phyloP scores from a whole-genome alignment of 2,888 invertebrate species.

The Latrodectus elegans region DNA sequence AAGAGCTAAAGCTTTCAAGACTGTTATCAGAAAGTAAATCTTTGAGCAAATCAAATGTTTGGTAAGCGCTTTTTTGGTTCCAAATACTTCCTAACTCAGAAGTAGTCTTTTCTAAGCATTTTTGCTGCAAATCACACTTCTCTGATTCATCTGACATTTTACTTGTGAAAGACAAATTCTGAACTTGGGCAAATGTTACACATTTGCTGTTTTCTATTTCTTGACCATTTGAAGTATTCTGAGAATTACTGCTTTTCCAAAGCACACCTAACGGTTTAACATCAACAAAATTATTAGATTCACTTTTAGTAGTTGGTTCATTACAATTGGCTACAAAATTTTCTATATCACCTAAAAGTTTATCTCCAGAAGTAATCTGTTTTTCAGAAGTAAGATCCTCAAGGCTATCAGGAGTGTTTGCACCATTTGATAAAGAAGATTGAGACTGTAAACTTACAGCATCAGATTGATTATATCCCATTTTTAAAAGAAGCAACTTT shows the following conservation, averaged over 20 bases:
- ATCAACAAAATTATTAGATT: conserved; percentile 21
- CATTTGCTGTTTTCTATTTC: conserved; percentile 16
- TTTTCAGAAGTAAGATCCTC: conserved; percentile 51
- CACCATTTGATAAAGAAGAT: conserved; percentile 46
- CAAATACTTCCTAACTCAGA: conserved; percentile 57
- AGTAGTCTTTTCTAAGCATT: conserved; percentile 50
- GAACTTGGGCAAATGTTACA: conserved; percentile 14
- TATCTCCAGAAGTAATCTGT: neutral
- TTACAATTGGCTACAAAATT: neutral
- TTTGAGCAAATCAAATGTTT: conserved; percentile 62
- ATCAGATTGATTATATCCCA: conserved; percentile 3
- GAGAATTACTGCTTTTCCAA: conserved; percentile 36
- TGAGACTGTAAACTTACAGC: neutral
- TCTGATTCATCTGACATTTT: conserved; percentile 24
- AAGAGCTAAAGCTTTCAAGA: conserved; percentile 59
- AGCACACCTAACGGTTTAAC: conserved; percentile 59
- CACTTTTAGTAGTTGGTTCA: neutral
- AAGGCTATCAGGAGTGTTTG: conserved; percentile 66
- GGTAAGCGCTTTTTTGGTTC: conserved; percentile 49
- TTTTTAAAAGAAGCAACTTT: conserved; percentile 29
- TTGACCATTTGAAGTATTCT: neutral
- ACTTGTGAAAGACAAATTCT: neutral
- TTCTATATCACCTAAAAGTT: neutral
- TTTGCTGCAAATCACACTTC: conserved; percentile 31
- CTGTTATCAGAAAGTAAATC: conserved; percentile 59